Evolutionary conservation across 2,888 invertebrate genomes (phyloP), one percentile per base, ranked within the genome.

Genomic region (Netelia melanura): DNA sequence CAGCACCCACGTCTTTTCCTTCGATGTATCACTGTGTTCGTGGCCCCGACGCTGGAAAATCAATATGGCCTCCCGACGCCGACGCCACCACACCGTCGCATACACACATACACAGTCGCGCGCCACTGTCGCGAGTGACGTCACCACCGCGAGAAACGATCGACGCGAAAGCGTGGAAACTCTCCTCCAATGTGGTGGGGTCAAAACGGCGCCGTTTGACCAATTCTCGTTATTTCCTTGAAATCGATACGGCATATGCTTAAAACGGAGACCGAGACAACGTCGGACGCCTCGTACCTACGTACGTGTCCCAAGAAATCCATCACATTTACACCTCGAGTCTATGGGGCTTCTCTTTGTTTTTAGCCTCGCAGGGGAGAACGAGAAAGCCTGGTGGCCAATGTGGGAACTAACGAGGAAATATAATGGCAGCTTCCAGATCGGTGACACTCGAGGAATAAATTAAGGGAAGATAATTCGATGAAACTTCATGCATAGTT

Each of bases 21-120:
- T 5, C 48, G 23, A 48, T n/a, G 25, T n/a, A 10, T 10, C 54
- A 21, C 61, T 61, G 54, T 75, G 25, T 68, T 61, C 10, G 56
- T 74, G 88, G 89, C 86, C 77, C 86, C 86, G 74, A 38, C 86
- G 77, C 81, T 80, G 86, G 88, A 91, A 92, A 92, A 92, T 92
- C 92, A 92, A 92, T 92, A 92, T 90, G 84, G 84, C 52, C 44
- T 70, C 72, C 64, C 81, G 84, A 78, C 84, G 81, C 87, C 87
- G 88, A 87, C 88, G 89, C 87, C 89, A 67, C 43, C 10, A 10
- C 14, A 48, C 3, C 14, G 14, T 3, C 48, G 38, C 48, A 14
- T 14, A 48, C 48, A 48, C 3, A 48, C 14, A 48, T 14, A 10
- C 48, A 48, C 14, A 14, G 10, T 11, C 6, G 38, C 38, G 38